Percentiles rank a stretch among this genome's conserved stretches.
Conservation (phyloP, 1,140 invertebrate genomes). For the Drosophila pseudoobscura region DNA sequence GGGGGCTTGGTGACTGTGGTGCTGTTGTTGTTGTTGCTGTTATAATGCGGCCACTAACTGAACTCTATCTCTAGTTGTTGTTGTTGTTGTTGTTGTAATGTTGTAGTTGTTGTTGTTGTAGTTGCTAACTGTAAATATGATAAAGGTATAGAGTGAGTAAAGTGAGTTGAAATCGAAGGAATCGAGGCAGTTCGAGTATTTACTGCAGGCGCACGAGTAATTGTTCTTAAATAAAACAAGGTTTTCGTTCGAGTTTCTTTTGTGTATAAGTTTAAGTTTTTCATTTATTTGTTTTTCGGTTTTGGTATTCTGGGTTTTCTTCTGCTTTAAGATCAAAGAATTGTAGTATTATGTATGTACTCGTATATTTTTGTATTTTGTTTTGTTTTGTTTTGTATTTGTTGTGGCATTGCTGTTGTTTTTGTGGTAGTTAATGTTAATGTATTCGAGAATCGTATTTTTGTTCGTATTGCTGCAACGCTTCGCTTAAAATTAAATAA, state of each 20-base stretch:
- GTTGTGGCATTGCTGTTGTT: constrained; percentile 55
- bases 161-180: constrained; percentile 47
- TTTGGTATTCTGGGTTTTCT: constrained; percentile 45
- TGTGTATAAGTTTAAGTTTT: constrained; percentile 82
- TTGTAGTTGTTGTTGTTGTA: constrained; percentile 30
- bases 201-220: constrained; percentile 28
- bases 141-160: constrained; percentile 69
- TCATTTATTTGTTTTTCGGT: constrained; percentile 76
- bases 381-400: constrained; percentile 53
- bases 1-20: constrained; percentile 52
- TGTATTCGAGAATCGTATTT: constrained; percentile 23
- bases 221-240: constrained; percentile 74
- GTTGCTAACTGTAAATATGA: constrained; percentile 77
- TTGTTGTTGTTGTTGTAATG: constrained; percentile 48
- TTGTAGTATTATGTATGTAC: constrained; percentile 60
- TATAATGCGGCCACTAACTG: constrained; percentile 39
- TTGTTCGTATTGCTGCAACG: constrained; percentile 42
- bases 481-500: constrained; percentile 77
- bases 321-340: constrained; percentile 78
- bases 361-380: constrained; percentile 57
- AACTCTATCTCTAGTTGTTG: constrained; percentile 57
- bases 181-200: constrained; percentile 29
- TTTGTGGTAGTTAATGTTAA: constrained; percentile 23
- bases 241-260: constrained; percentile 76
- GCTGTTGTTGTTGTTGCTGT: constrained; percentile 48